phyloP scores from a whole-genome alignment of 1,140 invertebrate genomes.

The Ladona fulva region DNA sequence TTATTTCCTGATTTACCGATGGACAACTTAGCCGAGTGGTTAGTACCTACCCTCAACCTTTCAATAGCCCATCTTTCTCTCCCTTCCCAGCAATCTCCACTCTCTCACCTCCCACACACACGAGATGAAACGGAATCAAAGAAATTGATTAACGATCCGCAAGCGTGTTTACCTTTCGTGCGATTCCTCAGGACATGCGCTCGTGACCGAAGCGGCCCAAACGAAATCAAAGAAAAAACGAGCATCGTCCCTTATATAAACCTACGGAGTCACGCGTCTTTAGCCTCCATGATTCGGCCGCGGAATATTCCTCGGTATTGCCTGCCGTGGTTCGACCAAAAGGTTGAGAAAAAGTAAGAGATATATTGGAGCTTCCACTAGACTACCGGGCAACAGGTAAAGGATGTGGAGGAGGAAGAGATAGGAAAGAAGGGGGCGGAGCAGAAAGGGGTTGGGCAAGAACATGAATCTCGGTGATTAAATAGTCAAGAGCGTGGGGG shows the following conservation, averaged over 20 bases:
- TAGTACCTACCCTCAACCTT: neutral
- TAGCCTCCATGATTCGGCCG: neutral
- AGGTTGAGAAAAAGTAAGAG: no score
- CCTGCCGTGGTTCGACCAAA: no score
- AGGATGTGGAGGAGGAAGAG: neutral
- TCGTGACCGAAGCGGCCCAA: neutral
- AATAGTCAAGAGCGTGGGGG: neutral
- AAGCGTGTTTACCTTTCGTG: neutral
- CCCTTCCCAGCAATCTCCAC: neutral
- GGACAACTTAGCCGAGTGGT: neutral
- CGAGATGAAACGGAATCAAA: neutral
- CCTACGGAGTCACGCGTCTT: neutral
- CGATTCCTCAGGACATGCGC: neutral
- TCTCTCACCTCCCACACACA: neutral
- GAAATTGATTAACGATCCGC: neutral
- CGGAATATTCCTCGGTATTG: no score
- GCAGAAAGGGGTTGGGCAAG: neutral
- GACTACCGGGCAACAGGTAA: neutral
- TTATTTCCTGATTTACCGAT: neutral
- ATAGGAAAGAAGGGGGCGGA: neutral
- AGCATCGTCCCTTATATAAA: neutral
- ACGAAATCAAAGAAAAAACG: neutral
- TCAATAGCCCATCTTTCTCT: neutral
- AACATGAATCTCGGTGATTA: slow-evolving; percentile 10
- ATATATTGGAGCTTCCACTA: no score